phyloP scores from a whole-genome alignment of 2,113 vertebrate species.

The Heterotilapia buettikoferi region DNA sequence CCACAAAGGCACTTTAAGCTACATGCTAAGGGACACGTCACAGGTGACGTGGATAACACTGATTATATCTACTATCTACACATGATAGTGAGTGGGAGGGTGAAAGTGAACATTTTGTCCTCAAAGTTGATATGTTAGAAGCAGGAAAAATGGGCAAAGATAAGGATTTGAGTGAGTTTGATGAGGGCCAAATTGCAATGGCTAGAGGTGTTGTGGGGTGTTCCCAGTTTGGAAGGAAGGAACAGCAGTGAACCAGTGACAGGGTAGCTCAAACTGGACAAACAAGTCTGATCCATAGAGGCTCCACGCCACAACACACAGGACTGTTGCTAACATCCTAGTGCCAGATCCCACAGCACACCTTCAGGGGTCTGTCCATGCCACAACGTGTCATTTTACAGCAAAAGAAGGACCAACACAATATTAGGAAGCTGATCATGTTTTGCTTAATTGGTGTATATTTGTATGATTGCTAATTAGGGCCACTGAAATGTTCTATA shows the following conservation, averaged over 20 bases:
- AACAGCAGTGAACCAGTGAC: not conserved
- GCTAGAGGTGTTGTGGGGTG: not conserved
- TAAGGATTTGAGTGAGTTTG: not conserved
- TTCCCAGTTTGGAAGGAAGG: not conserved
- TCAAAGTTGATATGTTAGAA: not conserved
- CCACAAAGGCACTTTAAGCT: not conserved
- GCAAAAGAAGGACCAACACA: not conserved
- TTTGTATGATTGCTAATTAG: rapidly evolving
- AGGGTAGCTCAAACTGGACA: not conserved
- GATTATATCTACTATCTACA: not conserved
- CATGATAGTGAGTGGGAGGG: not conserved
- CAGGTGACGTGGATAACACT: not conserved
- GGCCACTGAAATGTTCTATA: not conserved
- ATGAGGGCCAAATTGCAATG: not conserved
- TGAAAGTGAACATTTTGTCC: not conserved
- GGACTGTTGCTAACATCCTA: not conserved
- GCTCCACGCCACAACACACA: not conserved
- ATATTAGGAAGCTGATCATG: not conserved
- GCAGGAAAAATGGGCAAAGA: not conserved
- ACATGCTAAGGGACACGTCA: rapidly evolving
- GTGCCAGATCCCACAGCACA: not conserved
- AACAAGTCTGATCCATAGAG: not conserved
- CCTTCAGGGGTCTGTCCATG: not conserved
- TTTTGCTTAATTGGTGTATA: not conserved
- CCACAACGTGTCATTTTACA: not conserved